A percentile compares a stretch with the other conserved stretches of the same genome.
Evolutionary conservation across 2,113 vertebrate species (phyloP).

Genomic region (Bucco capensis): DNA sequence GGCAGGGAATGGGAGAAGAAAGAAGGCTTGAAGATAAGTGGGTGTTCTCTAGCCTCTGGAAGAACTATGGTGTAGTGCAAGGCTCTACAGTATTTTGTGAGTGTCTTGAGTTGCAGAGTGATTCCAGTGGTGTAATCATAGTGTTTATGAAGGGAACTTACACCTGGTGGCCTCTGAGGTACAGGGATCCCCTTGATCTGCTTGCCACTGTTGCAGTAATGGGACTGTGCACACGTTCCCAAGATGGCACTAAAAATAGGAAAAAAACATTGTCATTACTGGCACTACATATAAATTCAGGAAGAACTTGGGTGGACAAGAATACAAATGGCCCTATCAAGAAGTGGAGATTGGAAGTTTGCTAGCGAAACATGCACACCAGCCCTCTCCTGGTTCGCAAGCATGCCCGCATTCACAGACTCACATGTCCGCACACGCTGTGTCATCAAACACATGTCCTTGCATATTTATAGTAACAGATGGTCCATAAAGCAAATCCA

Average conservation of each 20-base stretch:
- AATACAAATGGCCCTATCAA: background rate
- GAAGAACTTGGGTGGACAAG: background rate
- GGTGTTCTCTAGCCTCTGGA: background rate
- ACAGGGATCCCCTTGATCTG: background rate
- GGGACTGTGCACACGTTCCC: background rate
- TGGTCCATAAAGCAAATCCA: background rate
- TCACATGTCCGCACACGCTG: background rate
- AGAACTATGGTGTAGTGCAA: background rate
- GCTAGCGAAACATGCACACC: fast-evolving
- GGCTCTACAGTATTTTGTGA: background rate
- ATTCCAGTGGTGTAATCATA: background rate
- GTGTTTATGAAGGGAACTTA: background rate
- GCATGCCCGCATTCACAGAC: background rate
- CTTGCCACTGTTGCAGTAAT: background rate
- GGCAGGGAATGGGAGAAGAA: background rate
- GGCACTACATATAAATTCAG: background rate
- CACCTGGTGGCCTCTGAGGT: background rate
- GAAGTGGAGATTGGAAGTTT: background rate
- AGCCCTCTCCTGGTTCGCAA: background rate
- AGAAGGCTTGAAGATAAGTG: background rate
- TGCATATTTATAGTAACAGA: background rate
- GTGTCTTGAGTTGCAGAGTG: background rate
- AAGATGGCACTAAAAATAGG: background rate
- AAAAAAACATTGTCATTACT: background rate
- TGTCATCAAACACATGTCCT: background rate